phyloP scores from a whole-genome alignment of 1,140 invertebrate species.

The Trissolcus basalis region DNA sequence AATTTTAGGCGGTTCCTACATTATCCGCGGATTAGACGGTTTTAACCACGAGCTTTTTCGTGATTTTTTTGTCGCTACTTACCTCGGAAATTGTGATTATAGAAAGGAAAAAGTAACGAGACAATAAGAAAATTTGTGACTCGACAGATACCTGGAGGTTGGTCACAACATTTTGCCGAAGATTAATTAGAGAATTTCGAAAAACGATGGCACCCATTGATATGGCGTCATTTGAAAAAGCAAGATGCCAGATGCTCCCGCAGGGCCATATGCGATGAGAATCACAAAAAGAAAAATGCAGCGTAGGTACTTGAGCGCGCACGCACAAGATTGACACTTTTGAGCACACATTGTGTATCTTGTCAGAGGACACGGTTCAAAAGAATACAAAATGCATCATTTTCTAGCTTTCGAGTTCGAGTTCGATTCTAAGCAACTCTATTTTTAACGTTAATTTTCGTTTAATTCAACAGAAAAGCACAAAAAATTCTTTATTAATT shows the following conservation, averaged over 20 bases:
- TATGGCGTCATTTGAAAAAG: background rate
- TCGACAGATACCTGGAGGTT: no score
- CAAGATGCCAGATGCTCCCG: background rate
- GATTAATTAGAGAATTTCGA: background rate
- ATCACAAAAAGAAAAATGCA: constrained; percentile 13
- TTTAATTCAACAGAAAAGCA: no score
- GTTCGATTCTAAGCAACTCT: no score
- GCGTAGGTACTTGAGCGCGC: constrained; percentile 1
- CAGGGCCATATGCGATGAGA: constrained; percentile 9
- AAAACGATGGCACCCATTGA: background rate
- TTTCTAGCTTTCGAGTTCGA: no score
- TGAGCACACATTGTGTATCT: constrained; percentile 22
- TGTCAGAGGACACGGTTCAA: constrained; percentile 3
- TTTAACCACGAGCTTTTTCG: constrained; percentile 27
- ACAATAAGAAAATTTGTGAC: no score
- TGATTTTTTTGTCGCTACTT: constrained; percentile 26
- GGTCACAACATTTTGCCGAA: no score
- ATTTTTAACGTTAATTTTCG: no score
- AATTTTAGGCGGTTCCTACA: constrained; percentile 35
- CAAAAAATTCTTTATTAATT: no score
- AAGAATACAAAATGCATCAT: no score
- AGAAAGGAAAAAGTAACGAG: no score
- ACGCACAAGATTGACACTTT: constrained; percentile 9
- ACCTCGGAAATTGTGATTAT: no score
- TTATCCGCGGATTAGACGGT: constrained; percentile 35